Evolutionary conservation across 53 echinoderm and acorn worm species (phyloP), one percentile per base, ranked within the genome.

Genomic region (Henricia sp.): DNA sequence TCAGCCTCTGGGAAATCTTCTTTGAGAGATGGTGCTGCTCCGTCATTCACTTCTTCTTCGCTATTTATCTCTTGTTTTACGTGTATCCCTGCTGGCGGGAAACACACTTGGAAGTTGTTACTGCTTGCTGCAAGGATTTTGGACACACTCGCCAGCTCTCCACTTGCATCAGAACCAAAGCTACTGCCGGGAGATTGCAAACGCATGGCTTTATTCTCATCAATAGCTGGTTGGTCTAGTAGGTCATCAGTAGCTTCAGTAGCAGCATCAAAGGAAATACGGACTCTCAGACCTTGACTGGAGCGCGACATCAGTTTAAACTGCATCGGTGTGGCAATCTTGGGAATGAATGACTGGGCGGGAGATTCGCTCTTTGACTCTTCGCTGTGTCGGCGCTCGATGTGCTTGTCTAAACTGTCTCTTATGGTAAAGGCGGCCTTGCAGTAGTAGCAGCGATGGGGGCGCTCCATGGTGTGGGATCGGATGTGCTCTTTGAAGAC

Each of bases 41-140:
- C 51, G 21, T 13, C 36, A 57, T 58, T 52, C 4, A 13, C 84
- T 28, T 50, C 64, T 3, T 16, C 39, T 27, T 24, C 51, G 27
- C 20, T 19, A 14, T 43, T 60, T 56, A 11, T 50, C 33, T 71
- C 72, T 50, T 73, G 78, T 58, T 71, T 74, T 14, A 87, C 74
- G 56, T 74, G 95, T 23, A 33, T 35, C 40, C 48, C 64, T 46
- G 72, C 38, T 50, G 86, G 89, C 6, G 92, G 72, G 60, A 99
- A 83, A 68, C 90, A 92, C 4, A 88, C 84, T 64, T 99, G 92
- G 83, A 99, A 95, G 52, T 95, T 95, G 51, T 90, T 94, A 44
- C 92, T 86, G 54, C 91, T 90, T 6, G 99, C 89, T 34, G 99
- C 99, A 17, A 99, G 86, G 82, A 99, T 99, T 68, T 95, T 99